Evolutionary conservation across 92 coral and sea anemone genomes (phyloP), one percentile per base, ranked within the genome.

Genomic region (Diadumene lineata): DNA sequence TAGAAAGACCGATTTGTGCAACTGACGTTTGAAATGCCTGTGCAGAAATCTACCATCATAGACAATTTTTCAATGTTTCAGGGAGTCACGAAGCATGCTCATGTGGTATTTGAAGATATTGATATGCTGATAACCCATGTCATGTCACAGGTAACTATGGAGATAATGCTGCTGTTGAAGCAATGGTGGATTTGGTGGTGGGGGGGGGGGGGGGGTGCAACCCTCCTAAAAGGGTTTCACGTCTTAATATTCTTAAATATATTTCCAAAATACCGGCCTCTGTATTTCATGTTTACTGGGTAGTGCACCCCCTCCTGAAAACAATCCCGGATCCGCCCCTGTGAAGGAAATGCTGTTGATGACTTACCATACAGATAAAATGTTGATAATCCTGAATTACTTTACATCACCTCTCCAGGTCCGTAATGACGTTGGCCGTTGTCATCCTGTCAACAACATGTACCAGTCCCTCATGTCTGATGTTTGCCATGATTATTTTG

Each of bases 401-500:
- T n/a, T n/a, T n/a, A 13, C 13, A 38, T 38, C 13, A 13, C 48
- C 13, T 38, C 48, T 53, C 10, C 46, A 90, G 96, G 89, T 90
- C 17, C 87, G 74, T 26, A 31, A 66, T 32, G 84, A 90, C 1
- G 78, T 90, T 11, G 96, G 92, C 16, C 80, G 79, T 17, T 90
- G 92, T 70, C 77, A 81, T 22, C 84, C 87, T 15, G 34, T 86
- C 69, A 60, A 81, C 16, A 87, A 76, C 71, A 87, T 90, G n/a
- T 90, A 80, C 86, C 76, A 74, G 30, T 87, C 85, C 50, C 82
- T 88, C 43, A 77, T 89, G 7, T 55, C 70, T 43, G 77, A 87
- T 17, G 57, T 90, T 27, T 90, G 96, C 64, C 56, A 28, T 25
- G 89, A 80, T 15, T 90, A 90, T 66, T 82, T 79, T 30, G 92